phyloP scores from a whole-genome alignment of 2,888 invertebrate genomes.

The Drosophila lutescens region DNA sequence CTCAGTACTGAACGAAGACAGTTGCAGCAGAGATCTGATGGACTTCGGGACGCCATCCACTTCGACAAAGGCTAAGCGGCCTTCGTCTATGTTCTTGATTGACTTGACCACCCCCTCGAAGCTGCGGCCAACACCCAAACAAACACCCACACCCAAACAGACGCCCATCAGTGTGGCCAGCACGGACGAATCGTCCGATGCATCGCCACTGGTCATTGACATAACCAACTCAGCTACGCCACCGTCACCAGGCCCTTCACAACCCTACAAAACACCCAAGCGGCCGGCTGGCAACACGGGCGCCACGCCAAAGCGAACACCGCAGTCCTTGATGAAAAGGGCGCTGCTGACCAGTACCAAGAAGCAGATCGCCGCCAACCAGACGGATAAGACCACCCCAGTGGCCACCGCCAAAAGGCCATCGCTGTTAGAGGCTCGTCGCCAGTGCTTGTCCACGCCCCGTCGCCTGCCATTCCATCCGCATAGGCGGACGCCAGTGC shows the following conservation, averaged over 20 bases:
- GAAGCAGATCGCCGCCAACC: constrained; percentile 61
- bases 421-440: constrained; percentile 40
- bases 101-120: constrained; percentile 82
- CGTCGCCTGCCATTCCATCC: constrained; percentile 52
- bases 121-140: constrained; percentile 40
- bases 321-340: constrained; percentile 80
- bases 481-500: constrained; percentile 27
- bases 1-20: constrained; percentile 64
- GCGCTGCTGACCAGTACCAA: constrained; percentile 81
- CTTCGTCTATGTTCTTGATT: constrained; percentile 81
- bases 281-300: constrained; percentile 29
- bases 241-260: constrained; percentile 5
- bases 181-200: constrained; percentile 56
- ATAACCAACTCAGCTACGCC: constrained; percentile 56
- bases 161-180: constrained; percentile 67
- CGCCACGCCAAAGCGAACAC: constrained; percentile 71
- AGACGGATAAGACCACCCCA: constrained; percentile 28
- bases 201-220: constrained; percentile 71
- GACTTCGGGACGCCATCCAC: constrained; percentile 77
- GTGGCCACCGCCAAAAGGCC: constrained; percentile 29
- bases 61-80: constrained; percentile 55
- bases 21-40: constrained; percentile 64
- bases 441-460: constrained; percentile 62
- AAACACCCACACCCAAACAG: constrained; percentile 39
- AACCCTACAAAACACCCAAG: constrained; percentile 48